Evolutionary conservation across 2,888 invertebrate species (phyloP).

Genomic region (Mechanitis messenoides): DNA sequence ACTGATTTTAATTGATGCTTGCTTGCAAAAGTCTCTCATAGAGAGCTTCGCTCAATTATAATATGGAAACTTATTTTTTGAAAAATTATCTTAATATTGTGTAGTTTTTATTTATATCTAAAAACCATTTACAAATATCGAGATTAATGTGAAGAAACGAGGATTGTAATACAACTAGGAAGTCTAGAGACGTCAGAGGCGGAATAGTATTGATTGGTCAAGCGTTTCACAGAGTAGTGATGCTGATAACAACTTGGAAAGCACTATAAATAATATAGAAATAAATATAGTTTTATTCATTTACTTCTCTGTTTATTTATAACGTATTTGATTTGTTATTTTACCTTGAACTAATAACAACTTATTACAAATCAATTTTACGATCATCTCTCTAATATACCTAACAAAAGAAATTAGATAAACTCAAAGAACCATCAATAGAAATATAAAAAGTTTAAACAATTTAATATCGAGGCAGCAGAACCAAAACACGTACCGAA

Average conservation of each 20-base stretch:
- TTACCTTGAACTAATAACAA: too few species aligned
- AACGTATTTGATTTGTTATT: too few species aligned
- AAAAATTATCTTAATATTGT: too few species aligned
- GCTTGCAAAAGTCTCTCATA: too few species aligned
- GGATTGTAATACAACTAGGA: conserved; percentile 40
- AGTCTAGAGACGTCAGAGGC: conserved; percentile 48
- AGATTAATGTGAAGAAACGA: neutral
- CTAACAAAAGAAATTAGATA: neutral
- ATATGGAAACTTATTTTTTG: neutral
- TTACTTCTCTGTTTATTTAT: too few species aligned
- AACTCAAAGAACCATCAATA: neutral
- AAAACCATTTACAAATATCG: too few species aligned
- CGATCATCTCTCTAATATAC: too few species aligned
- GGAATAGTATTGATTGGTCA: conserved; percentile 43
- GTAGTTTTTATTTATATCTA: neutral
- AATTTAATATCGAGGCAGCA: conserved; percentile 10
- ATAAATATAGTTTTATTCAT: neutral
- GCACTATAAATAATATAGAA: neutral
- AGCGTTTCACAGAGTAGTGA: conserved; percentile 26
- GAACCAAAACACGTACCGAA: conserved; percentile 23
- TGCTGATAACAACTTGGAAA: conserved; percentile 23
- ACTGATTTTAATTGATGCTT: too few species aligned
- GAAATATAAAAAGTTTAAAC: neutral
- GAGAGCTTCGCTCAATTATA: too few species aligned
- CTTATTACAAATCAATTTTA: too few species aligned